Evolutionary conservation across 2,888 invertebrate species (phyloP).

Genomic region (Trichogramma evanescens): DNA sequence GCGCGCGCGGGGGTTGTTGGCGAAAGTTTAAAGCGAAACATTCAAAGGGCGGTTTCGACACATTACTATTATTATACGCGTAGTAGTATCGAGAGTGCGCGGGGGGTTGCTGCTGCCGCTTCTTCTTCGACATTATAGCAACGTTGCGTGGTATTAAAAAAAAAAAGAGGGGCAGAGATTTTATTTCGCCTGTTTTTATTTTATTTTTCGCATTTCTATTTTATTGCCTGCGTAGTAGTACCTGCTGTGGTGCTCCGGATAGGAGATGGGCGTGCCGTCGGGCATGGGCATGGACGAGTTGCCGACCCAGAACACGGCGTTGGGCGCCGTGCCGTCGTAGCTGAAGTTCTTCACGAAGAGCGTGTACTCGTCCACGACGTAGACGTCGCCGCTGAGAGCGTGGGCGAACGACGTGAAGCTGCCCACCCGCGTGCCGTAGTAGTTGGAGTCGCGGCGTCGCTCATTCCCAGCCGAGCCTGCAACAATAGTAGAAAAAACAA

Average conservation of each 20-base stretch:
- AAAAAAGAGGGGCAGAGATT: no score
- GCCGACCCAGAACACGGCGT: slow-evolving; percentile 87
- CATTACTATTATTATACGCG: no score
- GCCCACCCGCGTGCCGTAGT: slow-evolving; percentile 67
- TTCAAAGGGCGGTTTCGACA: no score
- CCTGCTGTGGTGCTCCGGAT: slow-evolving; percentile 76
- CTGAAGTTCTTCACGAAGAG: slow-evolving; percentile 80
- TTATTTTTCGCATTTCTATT: no score
- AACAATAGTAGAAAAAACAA: background rate
- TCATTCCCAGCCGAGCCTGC: background rate
- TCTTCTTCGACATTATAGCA: no score
- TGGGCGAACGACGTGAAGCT: slow-evolving; percentile 68
- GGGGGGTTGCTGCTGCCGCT: no score
- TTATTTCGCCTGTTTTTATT: no score
- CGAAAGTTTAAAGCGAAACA: no score
- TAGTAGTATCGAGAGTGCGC: no score
- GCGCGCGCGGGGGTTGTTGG: no score
- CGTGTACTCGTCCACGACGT: slow-evolving; percentile 82
- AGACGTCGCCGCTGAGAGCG: slow-evolving; percentile 73
- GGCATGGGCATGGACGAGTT: slow-evolving; percentile 73
- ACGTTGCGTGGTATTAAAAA: no score
- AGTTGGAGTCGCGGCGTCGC: background rate
- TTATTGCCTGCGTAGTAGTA: slow-evolving; percentile 35
- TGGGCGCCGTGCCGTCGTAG: slow-evolving; percentile 82
- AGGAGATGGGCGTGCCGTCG: slow-evolving; percentile 77